These are phyloP conservation scores for Gymnoscelis rufifasciata DNA, from an alignment of 2,888 invertebrate genomes.

Conservation along the genomic window DNA sequence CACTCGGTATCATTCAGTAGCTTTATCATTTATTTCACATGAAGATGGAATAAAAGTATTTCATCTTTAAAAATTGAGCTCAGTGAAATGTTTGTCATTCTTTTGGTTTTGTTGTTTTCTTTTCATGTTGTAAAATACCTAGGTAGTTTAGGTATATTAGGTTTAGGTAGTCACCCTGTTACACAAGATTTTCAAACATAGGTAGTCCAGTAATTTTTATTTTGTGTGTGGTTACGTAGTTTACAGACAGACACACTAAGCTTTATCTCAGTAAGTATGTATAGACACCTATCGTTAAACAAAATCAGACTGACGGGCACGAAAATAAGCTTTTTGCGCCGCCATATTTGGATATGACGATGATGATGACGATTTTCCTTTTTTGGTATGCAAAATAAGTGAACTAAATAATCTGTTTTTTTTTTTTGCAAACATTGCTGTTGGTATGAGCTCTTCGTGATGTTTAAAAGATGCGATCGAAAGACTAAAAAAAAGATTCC, in stretches of 20 bases:
- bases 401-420: constrained; percentile 29
- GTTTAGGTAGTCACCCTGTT: too few relatives aligned
- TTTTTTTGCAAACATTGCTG: constrained; percentile 18
- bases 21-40: too few relatives aligned
- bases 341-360: constrained; percentile 23
- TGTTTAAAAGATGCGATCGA: constrained; percentile 23
- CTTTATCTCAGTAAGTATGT: too few relatives aligned
- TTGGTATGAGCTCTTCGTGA: constrained; percentile 23
- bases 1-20: neutral
- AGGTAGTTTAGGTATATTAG: too few relatives aligned
- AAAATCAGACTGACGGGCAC: constrained; percentile 18
- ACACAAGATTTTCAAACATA: too few relatives aligned
- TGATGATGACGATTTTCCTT: constrained; percentile 16
- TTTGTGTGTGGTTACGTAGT: neutral
- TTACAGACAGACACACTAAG: neutral
- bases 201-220: too few relatives aligned
- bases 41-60: too few relatives aligned
- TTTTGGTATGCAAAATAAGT: constrained; percentile 23
- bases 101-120: too few relatives aligned
- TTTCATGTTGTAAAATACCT: too few relatives aligned
- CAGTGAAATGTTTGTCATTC: too few relatives aligned
- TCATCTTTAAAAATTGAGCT: too few relatives aligned
- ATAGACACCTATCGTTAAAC: constrained; percentile 12
- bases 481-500: neutral
- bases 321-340: constrained; percentile 28